Percentiles rank a stretch among this genome's conserved stretches.
phyloP scores from a whole-genome alignment of 1,140 invertebrate genomes.

The Drosophila seguyi region DNA sequence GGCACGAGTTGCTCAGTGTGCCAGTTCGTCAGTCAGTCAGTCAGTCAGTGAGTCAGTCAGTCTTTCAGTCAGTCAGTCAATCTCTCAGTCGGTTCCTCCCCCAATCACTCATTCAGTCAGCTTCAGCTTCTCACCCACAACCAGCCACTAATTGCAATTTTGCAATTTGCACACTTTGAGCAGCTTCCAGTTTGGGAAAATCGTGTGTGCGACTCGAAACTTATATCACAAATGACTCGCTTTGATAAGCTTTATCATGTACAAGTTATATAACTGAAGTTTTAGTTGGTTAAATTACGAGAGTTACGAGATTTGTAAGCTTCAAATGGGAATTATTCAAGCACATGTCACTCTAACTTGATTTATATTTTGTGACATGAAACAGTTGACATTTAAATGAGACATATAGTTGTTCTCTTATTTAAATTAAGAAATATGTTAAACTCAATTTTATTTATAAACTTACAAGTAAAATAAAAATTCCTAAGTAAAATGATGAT shows the following conservation, averaged over 20 bases:
- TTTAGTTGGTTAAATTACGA: background rate
- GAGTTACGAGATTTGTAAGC: background rate
- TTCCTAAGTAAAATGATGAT: background rate
- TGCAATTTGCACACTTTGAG: constrained; percentile 55
- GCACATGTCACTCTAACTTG: background rate
- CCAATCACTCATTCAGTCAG: constrained; percentile 17
- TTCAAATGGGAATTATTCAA: background rate
- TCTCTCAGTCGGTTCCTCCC: background rate
- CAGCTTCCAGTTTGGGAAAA: constrained; percentile 17
- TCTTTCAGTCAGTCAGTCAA: constrained; percentile 4
- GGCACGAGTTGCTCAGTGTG: constrained; percentile 29
- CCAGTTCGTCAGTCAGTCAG: constrained; percentile 21
- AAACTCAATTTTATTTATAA: background rate
- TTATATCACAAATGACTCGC: constrained; percentile 15
- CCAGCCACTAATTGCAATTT: constrained; percentile 50
- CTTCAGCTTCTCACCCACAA: constrained; percentile 19
- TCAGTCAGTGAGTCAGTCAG: constrained; percentile 10
- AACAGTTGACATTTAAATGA: background rate
- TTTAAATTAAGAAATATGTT: background rate
- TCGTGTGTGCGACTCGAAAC: constrained; percentile 15
- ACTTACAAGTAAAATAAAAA: background rate
- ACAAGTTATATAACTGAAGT: background rate
- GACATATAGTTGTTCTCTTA: background rate
- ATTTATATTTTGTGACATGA: background rate
- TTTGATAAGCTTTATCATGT: constrained; percentile 22